These are phyloP conservation scores for Trilocha varians DNA, from an alignment of 2,888 invertebrate genomes.

Conservation along the genomic window DNA sequence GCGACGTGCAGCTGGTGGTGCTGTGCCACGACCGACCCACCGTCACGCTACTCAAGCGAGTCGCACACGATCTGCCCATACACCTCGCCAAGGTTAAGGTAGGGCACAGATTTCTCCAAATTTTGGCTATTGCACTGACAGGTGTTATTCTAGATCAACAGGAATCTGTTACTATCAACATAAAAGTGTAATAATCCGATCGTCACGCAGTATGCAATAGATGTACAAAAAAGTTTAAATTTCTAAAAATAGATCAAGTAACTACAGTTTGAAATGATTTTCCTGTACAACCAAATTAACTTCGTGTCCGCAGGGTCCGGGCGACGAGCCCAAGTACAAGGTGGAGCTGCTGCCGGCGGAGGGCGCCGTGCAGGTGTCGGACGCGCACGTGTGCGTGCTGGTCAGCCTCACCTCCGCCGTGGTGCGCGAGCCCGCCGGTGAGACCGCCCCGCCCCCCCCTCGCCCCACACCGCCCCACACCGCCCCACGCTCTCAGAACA, in stretches of 20 bases:
- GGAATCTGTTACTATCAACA: too few species aligned
- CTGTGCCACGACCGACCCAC: conserved; percentile 97
- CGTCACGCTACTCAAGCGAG: conserved; percentile 86
- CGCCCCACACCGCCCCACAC: conserved; percentile 20
- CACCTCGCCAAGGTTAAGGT: conserved; percentile 79
- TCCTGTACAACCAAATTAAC: background rate
- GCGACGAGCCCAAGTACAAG: conserved; percentile 77
- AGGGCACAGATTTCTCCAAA: too few species aligned
- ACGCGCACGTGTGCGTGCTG: conserved; percentile 84
- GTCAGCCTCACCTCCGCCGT: conserved; percentile 94
- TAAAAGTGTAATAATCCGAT: too few species aligned
- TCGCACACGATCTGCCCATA: conserved; percentile 86
- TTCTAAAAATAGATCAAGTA: too few species aligned
- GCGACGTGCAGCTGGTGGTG: conserved; percentile 92
- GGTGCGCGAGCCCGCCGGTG: conserved; percentile 86
- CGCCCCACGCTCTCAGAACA: conserved; percentile 42
- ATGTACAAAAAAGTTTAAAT: too few species aligned
- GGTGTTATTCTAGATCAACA: too few species aligned
- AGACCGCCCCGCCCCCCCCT: conserved; percentile 17
- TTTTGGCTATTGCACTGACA: too few species aligned
- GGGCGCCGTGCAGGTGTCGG: conserved; percentile 88
- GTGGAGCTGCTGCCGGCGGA: conserved; percentile 89
- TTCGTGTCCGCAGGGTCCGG: conserved; percentile 28
- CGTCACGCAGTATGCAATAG: too few species aligned
- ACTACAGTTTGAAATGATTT: too few species aligned